Evolutionary conservation across 2,888 invertebrate species (phyloP), one percentile per base, ranked within the genome.

Genomic region (Volucella inanis): DNA sequence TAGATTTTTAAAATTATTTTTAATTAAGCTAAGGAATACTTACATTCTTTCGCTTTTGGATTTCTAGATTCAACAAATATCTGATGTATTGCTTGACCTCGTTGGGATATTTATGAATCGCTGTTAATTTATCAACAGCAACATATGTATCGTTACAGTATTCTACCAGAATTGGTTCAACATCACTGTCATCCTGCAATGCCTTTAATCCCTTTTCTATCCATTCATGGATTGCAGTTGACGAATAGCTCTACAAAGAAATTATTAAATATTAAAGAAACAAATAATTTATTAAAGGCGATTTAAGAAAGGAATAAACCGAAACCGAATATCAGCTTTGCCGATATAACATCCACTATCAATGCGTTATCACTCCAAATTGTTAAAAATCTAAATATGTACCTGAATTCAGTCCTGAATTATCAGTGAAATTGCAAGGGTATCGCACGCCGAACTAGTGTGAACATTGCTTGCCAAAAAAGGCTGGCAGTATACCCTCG

Each of bases 31-130:
- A 15, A 15, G 10, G 38, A 14, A 39, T 54, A 79, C 83, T 79
- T 50, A 84, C 83, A 8, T 6, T 8, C 12, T 68, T 64, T 1
- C 9, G 15, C 22, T 55, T 75, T 41, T 59, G 57, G 10, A 70
- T 59, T 79, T 75, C 59, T 11, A 67, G 11, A 3, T 64, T 74
- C n/a, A 84, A 8, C 18, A 52, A 31, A 14, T 75, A 74, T 9
- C 49, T 79, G 0, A 79, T 59, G 31, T 75, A 79, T 43, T 74
- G 68, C 38, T 38, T 79, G 1, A 84, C 45, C 11, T 64, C 64
- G 0, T 68, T 50, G 2, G 74, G 59, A 65, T 75, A 18, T 4
- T 9, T 18, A 31, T 45, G 52, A 4, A 79, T 47, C 3, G 70
- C 70, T 64, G 15, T 52, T 14, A 75, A 8, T 43, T 47, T 59